Evolutionary conservation across 2,888 invertebrate genomes (phyloP).

Genomic region (Panopea generosa): DNA sequence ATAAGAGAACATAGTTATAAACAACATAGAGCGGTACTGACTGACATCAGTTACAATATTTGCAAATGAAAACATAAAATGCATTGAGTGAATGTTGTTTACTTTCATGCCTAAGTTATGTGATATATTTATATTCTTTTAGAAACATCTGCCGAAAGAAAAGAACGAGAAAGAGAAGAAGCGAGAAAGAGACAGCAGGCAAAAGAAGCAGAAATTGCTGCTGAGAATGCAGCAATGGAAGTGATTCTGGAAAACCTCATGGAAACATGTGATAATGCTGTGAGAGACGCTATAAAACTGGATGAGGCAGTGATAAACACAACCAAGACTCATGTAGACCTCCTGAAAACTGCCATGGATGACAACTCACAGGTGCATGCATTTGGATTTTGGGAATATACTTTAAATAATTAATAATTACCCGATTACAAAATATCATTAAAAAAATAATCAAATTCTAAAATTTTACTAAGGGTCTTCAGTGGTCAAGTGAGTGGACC

Average conservation of each 20-base stretch:
- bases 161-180: constrained; percentile 14
- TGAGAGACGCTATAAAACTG: constrained; percentile 65
- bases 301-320: constrained; percentile 69
- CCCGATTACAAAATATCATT: too few relatives aligned
- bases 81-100: too few relatives aligned
- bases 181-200: constrained; percentile 14
- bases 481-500: too few relatives aligned
- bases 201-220: constrained; percentile 34
- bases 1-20: too few relatives aligned
- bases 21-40: too few relatives aligned
- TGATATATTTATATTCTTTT: too few relatives aligned
- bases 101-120: too few relatives aligned
- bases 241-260: constrained; percentile 70
- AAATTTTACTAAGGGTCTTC: too few relatives aligned
- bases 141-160: constrained; percentile 21
- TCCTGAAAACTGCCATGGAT: constrained; percentile 85
- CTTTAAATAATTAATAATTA: not conserved
- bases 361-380: constrained; percentile 74
- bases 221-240: constrained; percentile 79
- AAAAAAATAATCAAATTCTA: too few relatives aligned
- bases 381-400: too few relatives aligned
- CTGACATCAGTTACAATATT: too few relatives aligned
- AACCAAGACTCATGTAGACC: constrained; percentile 80
- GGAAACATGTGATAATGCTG: constrained; percentile 40
- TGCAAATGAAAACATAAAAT: too few relatives aligned